Conservation (phyloP, 2,888 invertebrate species). For the Drosophila sordidapex region DNA sequence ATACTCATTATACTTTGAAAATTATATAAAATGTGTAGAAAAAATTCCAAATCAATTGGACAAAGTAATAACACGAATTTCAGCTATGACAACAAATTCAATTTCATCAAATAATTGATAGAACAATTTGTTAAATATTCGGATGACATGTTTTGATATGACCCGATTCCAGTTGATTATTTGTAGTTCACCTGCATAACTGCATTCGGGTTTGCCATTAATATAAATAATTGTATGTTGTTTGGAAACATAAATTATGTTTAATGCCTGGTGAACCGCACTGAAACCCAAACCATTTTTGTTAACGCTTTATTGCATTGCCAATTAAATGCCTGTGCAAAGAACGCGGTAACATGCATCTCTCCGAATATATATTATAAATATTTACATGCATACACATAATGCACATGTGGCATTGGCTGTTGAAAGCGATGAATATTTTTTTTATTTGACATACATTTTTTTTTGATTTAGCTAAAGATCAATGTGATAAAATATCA, state of each 20-base stretch:
- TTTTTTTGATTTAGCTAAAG: constrained; percentile 35
- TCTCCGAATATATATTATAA: constrained; percentile 21
- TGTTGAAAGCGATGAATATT: constrained; percentile 56
- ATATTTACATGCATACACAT: not conserved
- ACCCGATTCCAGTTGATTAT: constrained; percentile 23
- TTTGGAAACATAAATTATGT: constrained; percentile 42
- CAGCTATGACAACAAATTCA: too few relatives aligned
- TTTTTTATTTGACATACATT: constrained; percentile 48
- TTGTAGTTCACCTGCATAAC: constrained; percentile 44
- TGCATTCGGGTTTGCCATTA: constrained; percentile 25
- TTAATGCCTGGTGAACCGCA: constrained; percentile 45
- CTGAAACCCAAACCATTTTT: constrained; percentile 50
- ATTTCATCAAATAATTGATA: constrained; percentile 9
- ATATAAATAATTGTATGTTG: constrained; percentile 50
- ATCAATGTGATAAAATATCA: constrained; percentile 50
- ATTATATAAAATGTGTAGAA: not conserved
- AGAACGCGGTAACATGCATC: constrained; percentile 45
- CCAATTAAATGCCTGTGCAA: constrained; percentile 48
- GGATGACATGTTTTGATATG: constrained; percentile 3
- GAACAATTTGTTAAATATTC: constrained; percentile 36
- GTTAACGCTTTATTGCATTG: constrained; percentile 54
- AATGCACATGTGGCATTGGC: constrained; percentile 45
- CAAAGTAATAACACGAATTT: too few relatives aligned
- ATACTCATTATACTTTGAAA: not conserved
- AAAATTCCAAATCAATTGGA: not conserved